Evolutionary conservation across 2,888 invertebrate genomes (phyloP), one percentile per base, ranked within the genome.

Genomic region (Papilio demoleus): DNA sequence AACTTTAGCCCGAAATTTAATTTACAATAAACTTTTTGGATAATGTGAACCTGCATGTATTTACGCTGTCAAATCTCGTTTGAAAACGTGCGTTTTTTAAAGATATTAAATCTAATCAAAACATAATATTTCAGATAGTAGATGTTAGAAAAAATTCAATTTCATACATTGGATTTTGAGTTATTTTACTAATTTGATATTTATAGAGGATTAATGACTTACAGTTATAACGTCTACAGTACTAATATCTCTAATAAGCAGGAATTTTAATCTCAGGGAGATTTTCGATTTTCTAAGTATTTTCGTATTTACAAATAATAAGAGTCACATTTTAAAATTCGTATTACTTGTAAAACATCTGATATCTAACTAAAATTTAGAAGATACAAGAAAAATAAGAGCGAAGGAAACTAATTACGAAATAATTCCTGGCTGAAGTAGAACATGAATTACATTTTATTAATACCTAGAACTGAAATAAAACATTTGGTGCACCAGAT

Each of bases 11-110:
- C 72, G 73, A 81, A 87, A 87, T 85, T 86, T 77, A 86, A 87
- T 87, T 87, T 83, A 85, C 81, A 82, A 72, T 73, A 73, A 88
- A 88, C 85, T 86, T 88, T 85, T 84, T 79, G 76, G 78, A 84
- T 85, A 87, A 79, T 85, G 80, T 45, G n/a, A 38, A 40, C 17
- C 12, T 14, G 27, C 83, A n/a, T 77, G 78, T 85, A 85, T 88
- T 83, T 79, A 79, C 80, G 75, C 82, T 83, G 85, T 87, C 87
- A 86, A 86, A 81, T 86, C 84, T 82, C 83, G 83, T 83, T 86
- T 83, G 82, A 82, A 86, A 84, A 86, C 79, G 81, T 75, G 83
- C 83, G 87, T 87, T 87, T 80, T 77, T 78, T 76, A 79, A 79
- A 9, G 12, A 19, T 5, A 38, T 2, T 2, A 50, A 40, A 61